Evolutionary conservation across 2,113 vertebrate genomes (phyloP), one percentile per base, ranked within the genome.

Genomic region (Meleagris gallopavo): DNA sequence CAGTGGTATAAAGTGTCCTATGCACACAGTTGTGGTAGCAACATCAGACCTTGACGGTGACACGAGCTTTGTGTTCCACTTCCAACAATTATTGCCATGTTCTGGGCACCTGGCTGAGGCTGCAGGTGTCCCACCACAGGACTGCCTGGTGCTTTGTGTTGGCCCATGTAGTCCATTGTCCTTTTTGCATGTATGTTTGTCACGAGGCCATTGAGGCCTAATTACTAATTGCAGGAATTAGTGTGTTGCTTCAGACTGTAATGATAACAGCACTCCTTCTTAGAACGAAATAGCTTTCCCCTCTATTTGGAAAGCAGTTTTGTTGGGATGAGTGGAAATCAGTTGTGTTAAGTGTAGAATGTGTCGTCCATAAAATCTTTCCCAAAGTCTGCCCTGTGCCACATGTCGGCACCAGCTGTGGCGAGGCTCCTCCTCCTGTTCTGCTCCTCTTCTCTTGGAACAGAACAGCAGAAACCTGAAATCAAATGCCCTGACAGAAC

Each of bases 91-190:
- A 17, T 25, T 67, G 41, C 4, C 6, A 4, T 61, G 40, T 19
- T 24, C 50, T 60, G 27, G 27, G 2, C 3, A 54, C 12, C 25
- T 0, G 0, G 29, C 13, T 41, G 54, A 71, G 38, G 32, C 9
- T 70, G 36, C 13, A 9, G 40, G 27, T 52, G 21, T 25, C 30
- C 11, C 2, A 8, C 32, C 46, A 36, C 2, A 0, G 65, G 61
- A 50, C 25, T 32, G 34, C 20, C 40, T 54, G 1, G 0, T 48
- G 55, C 34, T 45, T 48, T 1, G 0, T 34, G 3, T 0, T 55
- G 16, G 24, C 71, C 41, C 27, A 12, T 62, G n/a, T 40, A 11
- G 4, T 30, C 43, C n/a, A n/a, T n/a, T 60, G 15, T 21, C 46
- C 2, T 34, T 61, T 8, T 3, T 40, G 45, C 4, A 19, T 8